Percentiles rank a stretch among this genome's conserved stretches.
Conservation (phyloP, 2,888 invertebrate species). For the Oscheius sp. region DNA sequence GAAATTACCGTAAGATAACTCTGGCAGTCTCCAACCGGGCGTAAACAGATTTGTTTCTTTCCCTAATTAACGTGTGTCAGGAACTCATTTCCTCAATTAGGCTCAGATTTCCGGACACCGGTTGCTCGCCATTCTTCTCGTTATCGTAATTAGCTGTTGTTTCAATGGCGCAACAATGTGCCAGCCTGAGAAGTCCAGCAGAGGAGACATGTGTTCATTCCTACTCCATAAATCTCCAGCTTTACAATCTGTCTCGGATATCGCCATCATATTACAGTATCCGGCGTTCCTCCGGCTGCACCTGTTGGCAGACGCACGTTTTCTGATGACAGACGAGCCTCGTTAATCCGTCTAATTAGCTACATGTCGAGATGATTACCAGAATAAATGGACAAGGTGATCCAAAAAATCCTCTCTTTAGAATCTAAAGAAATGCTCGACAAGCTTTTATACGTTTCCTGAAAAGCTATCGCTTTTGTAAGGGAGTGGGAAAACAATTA, state of each 20-base stretch:
- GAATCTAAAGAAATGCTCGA: no score
- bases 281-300: slow-evolving; percentile 1
- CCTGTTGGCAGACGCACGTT: slow-evolving; percentile 25
- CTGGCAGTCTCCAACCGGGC: neutral
- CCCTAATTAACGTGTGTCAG: slow-evolving; percentile 26
- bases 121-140: slow-evolving; percentile 8
- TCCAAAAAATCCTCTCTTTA: no score
- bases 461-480: no score
- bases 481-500: no score
- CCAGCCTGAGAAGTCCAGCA: neutral
- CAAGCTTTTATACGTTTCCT: no score
- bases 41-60: slow-evolving; percentile 25
- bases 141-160: slow-evolving; percentile 18
- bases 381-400: no score
- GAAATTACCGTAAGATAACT: neutral
- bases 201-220: neutral
- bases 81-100: slow-evolving; percentile 21
- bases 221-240: neutral
- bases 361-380: no score
- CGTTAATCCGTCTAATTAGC: slow-evolving; percentile 25
- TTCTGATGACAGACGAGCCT: slow-evolving; percentile 24
- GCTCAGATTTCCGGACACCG: slow-evolving; percentile 14
- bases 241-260: slow-evolving; percentile 6
- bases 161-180: neutral
- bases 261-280: neutral